Evolutionary conservation across 2,888 invertebrate species (phyloP).

Genomic region (Furcula furcula): DNA sequence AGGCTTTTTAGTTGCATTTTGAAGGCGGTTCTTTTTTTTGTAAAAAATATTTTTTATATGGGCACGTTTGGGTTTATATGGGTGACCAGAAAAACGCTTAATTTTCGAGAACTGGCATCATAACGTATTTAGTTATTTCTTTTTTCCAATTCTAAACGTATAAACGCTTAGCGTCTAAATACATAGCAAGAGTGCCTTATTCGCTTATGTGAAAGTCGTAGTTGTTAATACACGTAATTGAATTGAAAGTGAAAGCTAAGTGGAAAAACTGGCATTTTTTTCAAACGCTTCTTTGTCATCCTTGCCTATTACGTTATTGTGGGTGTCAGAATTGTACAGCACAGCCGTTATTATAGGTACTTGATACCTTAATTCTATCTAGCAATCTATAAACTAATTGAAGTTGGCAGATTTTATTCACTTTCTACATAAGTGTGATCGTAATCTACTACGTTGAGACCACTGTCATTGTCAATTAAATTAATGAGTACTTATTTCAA

Average conservation of each 20-base stretch:
- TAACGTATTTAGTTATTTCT: too few relatives aligned
- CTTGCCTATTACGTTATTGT: slow-evolving; percentile 23
- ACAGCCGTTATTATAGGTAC: too few relatives aligned
- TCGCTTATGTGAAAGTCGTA: slow-evolving; percentile 55
- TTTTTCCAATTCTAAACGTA: too few relatives aligned
- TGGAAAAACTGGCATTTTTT: slow-evolving; percentile 44
- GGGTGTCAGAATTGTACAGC: slow-evolving; percentile 5
- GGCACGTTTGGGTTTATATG: too few relatives aligned
- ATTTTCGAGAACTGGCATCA: too few relatives aligned
- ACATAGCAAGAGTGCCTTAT: slow-evolving; percentile 13
- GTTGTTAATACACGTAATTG: slow-evolving; percentile 48
- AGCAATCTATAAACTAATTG: not conserved
- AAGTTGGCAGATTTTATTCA: slow-evolving; percentile 1
- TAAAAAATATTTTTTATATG: too few relatives aligned
- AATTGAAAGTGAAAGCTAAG: slow-evolving; percentile 62
- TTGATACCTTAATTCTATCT: slow-evolving; percentile 8
- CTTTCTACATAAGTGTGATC: slow-evolving; percentile 2
- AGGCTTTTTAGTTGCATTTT: too few relatives aligned
- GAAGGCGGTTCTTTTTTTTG: too few relatives aligned
- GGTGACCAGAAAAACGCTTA: too few relatives aligned
- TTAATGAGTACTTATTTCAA: not conserved
- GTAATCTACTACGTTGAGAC: not conserved
- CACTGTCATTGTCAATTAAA: not conserved
- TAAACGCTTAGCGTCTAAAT: too few relatives aligned
- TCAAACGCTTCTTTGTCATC: slow-evolving; percentile 39